Evolutionary conservation across 2,113 vertebrate genomes (phyloP).

Genomic region (Oncorhynchus tshawytscha): DNA sequence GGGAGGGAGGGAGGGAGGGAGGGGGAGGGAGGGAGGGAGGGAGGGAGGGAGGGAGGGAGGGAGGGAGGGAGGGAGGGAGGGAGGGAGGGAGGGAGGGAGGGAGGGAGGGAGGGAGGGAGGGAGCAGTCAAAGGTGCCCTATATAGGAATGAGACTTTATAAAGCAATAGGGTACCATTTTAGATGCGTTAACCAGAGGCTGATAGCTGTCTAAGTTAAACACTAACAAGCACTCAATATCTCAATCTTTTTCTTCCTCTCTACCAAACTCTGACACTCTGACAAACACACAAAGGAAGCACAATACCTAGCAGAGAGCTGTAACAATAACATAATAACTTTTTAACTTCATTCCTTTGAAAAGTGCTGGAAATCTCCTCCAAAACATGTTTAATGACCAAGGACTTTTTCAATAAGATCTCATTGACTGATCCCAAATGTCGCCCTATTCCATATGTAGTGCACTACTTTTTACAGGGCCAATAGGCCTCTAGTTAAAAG

Average conservation of each 20-base stretch:
- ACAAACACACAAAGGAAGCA: not conserved
- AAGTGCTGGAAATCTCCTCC: slow-evolving; percentile 10
- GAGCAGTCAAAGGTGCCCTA: not conserved
- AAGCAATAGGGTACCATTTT: not conserved
- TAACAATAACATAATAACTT: slow-evolving; percentile 8
- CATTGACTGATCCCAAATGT: slow-evolving; percentile 18
- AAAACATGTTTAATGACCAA: slow-evolving; percentile 27
- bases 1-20: not conserved
- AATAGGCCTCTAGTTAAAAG: no score
- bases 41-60: no score
- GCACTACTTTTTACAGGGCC: no score
- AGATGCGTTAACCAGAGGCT: no score
- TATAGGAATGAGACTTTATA: not conserved
- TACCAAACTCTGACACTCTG: not conserved
- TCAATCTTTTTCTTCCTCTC: slow-evolving; percentile 1
- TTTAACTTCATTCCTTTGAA: slow-evolving; percentile 6
- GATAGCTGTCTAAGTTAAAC: not conserved
- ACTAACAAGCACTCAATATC: not conserved
- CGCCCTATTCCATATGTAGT: no score
- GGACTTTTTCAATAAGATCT: slow-evolving; percentile 36
- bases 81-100: not conserved
- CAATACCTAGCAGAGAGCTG: not conserved
- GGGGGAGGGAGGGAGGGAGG: not conserved
- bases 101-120: not conserved
- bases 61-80: no score